Conservation (phyloP, 2,797 vertebrate genomes). For the Rhodeus uyekii region DNA sequence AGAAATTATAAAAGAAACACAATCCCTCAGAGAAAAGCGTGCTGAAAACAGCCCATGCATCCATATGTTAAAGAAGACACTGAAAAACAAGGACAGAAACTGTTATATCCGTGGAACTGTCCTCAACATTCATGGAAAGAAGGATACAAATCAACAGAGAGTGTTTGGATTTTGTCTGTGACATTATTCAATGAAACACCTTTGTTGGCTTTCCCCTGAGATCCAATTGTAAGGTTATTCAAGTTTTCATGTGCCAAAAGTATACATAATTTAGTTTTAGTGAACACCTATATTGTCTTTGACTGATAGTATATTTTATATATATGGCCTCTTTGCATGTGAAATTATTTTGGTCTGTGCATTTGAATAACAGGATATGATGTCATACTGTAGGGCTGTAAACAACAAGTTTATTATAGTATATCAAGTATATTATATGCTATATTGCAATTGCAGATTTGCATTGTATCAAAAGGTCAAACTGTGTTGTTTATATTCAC, state of each 20-base stretch:
- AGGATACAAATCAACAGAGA: not conserved
- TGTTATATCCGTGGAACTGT: not conserved
- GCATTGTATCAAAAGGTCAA: not conserved
- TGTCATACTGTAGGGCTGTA: not conserved
- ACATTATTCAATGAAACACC: conserved; percentile 3
- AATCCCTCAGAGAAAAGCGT: conserved; percentile 22
- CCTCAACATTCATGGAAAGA: not conserved
- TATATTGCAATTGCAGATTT: not conserved
- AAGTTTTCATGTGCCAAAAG: not conserved
- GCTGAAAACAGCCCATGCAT: conserved; percentile 12
- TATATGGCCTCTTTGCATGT: not conserved
- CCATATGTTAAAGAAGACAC: conserved; percentile 31
- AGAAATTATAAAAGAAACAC: conserved; percentile 10
- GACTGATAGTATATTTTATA: not conserved
- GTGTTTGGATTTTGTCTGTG: not conserved
- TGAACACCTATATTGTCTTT: not conserved
- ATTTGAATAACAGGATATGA: not conserved
- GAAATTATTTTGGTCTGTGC: not conserved
- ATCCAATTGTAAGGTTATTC: not conserved
- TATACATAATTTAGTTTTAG: not conserved
- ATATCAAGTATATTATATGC: not conserved
- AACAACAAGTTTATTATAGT: not conserved
- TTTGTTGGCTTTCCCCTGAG: not conserved
- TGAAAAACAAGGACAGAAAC: conserved; percentile 20
- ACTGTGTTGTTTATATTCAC: not conserved